Conservation (phyloP, 1,140 invertebrate genomes). For the Steinernema feltiae region DNA sequence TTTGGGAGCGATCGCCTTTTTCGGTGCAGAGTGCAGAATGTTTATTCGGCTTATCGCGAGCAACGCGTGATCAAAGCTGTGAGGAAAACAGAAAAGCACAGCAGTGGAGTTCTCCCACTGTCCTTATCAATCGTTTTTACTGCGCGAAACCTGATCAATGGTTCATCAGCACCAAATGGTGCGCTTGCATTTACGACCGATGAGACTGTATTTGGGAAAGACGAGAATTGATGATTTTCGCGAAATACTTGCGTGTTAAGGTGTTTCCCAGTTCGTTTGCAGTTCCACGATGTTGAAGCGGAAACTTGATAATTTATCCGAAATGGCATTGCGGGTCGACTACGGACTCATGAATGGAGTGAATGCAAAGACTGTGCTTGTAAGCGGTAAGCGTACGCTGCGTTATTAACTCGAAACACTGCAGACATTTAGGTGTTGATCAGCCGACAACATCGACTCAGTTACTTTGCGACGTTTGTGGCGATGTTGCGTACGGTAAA, state of each 20-base stretch:
- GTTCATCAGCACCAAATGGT: too few relatives aligned
- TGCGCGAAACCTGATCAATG: too few relatives aligned
- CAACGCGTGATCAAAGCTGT: too few relatives aligned
- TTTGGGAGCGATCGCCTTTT: too few relatives aligned
- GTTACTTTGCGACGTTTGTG: conserved; percentile 79
- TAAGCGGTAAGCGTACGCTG: background rate
- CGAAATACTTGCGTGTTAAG: background rate
- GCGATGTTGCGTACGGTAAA: conserved; percentile 90
- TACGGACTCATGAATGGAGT: background rate
- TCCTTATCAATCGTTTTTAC: background rate
- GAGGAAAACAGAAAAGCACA: background rate
- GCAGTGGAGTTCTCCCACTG: background rate
- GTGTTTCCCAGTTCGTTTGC: background rate
- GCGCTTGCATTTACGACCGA: too few relatives aligned
- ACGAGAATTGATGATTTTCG: background rate
- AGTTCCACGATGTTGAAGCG: background rate
- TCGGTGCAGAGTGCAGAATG: too few relatives aligned
- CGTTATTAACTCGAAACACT: background rate
- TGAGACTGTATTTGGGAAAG: too few relatives aligned
- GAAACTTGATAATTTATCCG: background rate
- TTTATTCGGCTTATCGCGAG: too few relatives aligned
- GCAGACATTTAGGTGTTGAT: background rate
- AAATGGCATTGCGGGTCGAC: background rate
- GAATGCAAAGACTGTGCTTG: background rate
- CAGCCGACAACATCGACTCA: background rate